Base-by-base conservation (phyloP, 1,140 invertebrate species). In the Bactericera cockerelli region DNA sequence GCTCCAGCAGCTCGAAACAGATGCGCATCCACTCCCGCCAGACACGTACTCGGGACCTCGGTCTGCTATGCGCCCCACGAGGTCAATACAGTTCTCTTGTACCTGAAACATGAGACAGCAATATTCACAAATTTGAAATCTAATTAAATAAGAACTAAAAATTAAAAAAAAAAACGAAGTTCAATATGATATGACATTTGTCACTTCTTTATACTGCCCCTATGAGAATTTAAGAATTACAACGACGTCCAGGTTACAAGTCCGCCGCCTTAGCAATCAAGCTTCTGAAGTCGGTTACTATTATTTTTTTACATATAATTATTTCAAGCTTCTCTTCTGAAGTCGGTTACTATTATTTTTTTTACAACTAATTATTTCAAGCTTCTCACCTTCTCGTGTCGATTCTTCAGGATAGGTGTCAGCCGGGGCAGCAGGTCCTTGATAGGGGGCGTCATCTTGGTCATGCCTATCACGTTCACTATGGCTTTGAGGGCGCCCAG, bases 401-500 rank as follows among this genome's bases (percentile, higher is more conserved):
- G 79, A 73, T 92, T 93, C 71, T 99, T 99, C 14, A 99, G 76
- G 68, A 99, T 99, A 0, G 97, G 97, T 2, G 97, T 99, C 1
- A 99, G 75, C 62, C 96, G 78, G 0, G 96, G 97, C 21, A 99
- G 75, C 1, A 99, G 75, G 78, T 99, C 97, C 77, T 99, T 99
- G 62, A 99, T 99, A 1, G 96, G 96, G 3, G 97, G 97, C 3
- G 93, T 99, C 96, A 99, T 99, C 77, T 99, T 99, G 0, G 94
- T 98, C 96, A 99, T 99, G 67, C 96, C 95, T 71, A 99, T 99
- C 2, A 99, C 97, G 75, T 98, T 99, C 0, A 99, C 95, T 67
- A 99, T 99, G 1, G 89, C 93, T 75, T 99, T 99, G 0, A 99
- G 74, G 1, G 96, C 97, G 1, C 95, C 97, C 3, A 99, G 76